Evolutionary conservation across 2,113 vertebrate genomes (phyloP).

Genomic region (Sorex fumeus): DNA sequence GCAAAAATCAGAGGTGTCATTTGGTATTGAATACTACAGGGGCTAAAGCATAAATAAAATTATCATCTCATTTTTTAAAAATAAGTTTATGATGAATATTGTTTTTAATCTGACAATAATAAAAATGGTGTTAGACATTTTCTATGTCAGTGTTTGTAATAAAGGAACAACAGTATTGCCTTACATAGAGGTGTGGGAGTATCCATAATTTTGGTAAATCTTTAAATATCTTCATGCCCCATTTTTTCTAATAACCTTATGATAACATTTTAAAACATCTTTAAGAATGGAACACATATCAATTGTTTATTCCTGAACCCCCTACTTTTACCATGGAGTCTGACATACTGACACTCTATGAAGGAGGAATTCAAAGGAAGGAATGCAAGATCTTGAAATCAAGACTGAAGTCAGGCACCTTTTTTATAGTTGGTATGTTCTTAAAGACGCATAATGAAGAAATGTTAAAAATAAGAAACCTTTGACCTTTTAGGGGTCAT

Average conservation of each 20-base stretch:
- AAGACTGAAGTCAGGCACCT: neutral
- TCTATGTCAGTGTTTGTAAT: neutral
- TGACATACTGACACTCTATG: neutral
- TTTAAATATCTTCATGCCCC: neutral
- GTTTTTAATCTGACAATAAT: neutral
- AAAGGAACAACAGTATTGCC: neutral
- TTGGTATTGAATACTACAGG: neutral
- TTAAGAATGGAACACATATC: neutral
- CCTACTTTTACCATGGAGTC: neutral
- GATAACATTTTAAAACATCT: constrained; percentile 14
- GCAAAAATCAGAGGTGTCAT: neutral
- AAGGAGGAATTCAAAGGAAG: neutral
- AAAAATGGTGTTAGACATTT: neutral
- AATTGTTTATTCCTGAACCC: neutral
- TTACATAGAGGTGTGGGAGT: constrained; percentile 5
- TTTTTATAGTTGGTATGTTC: neutral
- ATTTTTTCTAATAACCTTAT: neutral
- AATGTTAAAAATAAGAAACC: neutral
- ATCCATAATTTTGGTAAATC: neutral
- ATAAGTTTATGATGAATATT: neutral
- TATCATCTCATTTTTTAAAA: neutral
- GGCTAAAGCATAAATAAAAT: neutral
- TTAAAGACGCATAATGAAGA: no score
- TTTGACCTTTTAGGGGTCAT: neutral
- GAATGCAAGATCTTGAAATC: neutral